Evolutionary conservation across 1,140 invertebrate species (phyloP).

Genomic region (Mactra quadrangularis): DNA sequence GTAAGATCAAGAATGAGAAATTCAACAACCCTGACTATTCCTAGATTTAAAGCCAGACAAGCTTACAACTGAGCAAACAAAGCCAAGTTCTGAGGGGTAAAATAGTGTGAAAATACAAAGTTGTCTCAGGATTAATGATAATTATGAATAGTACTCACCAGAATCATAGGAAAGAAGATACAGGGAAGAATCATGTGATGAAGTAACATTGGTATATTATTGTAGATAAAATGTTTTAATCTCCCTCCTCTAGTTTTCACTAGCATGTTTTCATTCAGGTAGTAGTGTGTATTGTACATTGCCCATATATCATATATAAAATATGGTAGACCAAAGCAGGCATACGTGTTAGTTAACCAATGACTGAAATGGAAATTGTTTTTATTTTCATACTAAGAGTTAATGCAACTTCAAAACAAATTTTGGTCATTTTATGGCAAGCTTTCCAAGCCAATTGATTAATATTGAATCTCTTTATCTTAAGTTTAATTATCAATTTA

Average conservation of each 20-base stretch:
- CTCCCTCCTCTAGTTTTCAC: constrained; percentile 70
- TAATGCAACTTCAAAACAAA: constrained; percentile 15
- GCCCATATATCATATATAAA: constrained; percentile 91
- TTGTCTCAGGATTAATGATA: no score
- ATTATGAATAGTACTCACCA: no score
- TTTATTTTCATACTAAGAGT: background rate
- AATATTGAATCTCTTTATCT: background rate
- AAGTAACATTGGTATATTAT: constrained; percentile 88
- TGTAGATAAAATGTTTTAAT: constrained; percentile 84
- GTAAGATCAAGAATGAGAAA: no score
- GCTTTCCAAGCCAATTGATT: constrained; percentile 2
- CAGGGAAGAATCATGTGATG: constrained; percentile 88
- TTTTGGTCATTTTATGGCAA: background rate
- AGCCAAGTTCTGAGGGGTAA: no score
- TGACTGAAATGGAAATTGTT: constrained; percentile 82
- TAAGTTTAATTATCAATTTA: background rate
- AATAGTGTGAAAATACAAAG: no score
- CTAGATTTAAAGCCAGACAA: no score
- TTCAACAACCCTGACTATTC: no score
- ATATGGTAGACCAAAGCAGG: constrained; percentile 90
- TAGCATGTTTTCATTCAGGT: constrained; percentile 63
- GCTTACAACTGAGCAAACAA: no score
- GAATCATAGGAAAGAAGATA: constrained; percentile 72
- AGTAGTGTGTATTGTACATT: constrained; percentile 78
- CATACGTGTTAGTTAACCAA: constrained; percentile 89